These are phyloP conservation scores for Maccullochella peelii DNA, from an alignment of 2,113 vertebrate genomes.

Conservation along the genomic window DNA sequence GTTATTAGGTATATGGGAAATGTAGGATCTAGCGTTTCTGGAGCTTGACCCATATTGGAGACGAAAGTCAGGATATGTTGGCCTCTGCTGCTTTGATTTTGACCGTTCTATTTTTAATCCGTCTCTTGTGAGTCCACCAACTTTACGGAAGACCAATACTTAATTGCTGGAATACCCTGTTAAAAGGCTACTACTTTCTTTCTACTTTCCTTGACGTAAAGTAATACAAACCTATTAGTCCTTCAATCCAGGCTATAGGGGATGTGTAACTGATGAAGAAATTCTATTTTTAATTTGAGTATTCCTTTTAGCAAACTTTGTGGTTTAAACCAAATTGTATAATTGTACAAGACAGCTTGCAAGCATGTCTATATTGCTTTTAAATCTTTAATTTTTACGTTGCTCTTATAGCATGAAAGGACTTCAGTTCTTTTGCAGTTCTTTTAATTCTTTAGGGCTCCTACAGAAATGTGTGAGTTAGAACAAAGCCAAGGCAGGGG, in stretches of 20 bases:
- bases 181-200: not conserved
- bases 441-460: not conserved
- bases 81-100: not conserved
- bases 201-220: not conserved
- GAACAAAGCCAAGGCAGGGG: not conserved
- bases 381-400: conserved; percentile 6
- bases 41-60: not conserved
- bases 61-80: not conserved
- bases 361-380: not conserved
- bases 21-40: not conserved
- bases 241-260: not conserved
- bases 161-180: not conserved
- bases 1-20: not conserved
- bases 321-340: not conserved
- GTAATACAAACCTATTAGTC: no score
- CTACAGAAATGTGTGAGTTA: not conserved
- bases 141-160: not conserved
- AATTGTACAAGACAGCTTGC: not conserved
- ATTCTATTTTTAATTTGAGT: not conserved
- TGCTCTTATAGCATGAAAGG: not conserved
- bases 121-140: not conserved
- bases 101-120: not conserved
- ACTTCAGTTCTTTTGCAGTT: not conserved
- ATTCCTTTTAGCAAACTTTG: not conserved
- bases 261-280: not conserved